Conservation (phyloP, 1,140 invertebrate species). For the Ephestia elutella region DNA sequence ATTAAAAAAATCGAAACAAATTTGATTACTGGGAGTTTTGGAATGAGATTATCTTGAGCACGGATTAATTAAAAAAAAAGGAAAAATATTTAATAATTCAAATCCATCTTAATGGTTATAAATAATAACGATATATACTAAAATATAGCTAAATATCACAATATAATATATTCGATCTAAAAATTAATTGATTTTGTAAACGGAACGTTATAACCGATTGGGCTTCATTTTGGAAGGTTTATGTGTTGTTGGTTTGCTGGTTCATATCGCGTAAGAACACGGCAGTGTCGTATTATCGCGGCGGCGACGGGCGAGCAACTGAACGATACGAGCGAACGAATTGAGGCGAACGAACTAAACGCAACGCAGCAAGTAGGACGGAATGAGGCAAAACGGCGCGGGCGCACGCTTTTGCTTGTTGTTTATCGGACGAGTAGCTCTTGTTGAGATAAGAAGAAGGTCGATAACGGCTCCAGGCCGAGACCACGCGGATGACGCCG, state of each 20-base stretch:
- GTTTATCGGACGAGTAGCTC: slow-evolving; percentile 65
- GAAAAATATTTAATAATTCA: slow-evolving; percentile 50
- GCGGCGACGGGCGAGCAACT: slow-evolving; percentile 63
- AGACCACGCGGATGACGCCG: slow-evolving; percentile 26
- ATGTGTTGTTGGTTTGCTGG: slow-evolving; percentile 69
- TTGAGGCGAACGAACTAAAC: slow-evolving; percentile 59
- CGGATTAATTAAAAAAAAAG: slow-evolving; percentile 58
- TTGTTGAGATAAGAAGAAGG: slow-evolving; percentile 62
- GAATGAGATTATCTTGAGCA: slow-evolving; percentile 73
- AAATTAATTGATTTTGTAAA: slow-evolving; percentile 60
- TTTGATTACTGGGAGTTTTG: slow-evolving; percentile 57
- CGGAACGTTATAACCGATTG: slow-evolving; percentile 70
- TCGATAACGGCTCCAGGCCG: slow-evolving; percentile 38
- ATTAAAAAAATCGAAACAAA: slow-evolving; percentile 39
- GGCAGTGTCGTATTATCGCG: slow-evolving; percentile 54
- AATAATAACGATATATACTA: slow-evolving; percentile 57
- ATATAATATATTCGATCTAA: slow-evolving; percentile 68
- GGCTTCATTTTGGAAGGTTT: slow-evolving; percentile 72
- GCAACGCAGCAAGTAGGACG: slow-evolving; percentile 50
- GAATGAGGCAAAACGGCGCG: slow-evolving; percentile 67
- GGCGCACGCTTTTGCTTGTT: slow-evolving; percentile 68
- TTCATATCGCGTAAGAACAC: slow-evolving; percentile 61
- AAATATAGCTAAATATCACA: slow-evolving; percentile 71
- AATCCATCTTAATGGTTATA: slow-evolving; percentile 63
- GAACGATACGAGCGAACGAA: slow-evolving; percentile 40